Evolutionary conservation across 92 coral and sea anemone genomes (phyloP).

Genomic region (Ricordea florida): DNA sequence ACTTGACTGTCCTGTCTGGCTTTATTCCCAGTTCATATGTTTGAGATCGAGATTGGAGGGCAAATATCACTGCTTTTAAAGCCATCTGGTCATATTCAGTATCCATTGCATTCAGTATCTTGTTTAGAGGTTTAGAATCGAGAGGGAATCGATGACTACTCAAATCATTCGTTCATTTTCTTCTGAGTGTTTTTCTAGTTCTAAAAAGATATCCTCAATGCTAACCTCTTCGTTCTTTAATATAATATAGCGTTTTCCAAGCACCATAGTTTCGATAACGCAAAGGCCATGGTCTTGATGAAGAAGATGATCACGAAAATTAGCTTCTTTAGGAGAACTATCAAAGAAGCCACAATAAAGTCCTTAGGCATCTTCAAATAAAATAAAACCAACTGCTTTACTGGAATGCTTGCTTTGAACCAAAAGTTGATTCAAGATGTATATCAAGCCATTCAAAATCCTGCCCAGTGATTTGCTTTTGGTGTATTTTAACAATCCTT

Average conservation of each 20-base stretch:
- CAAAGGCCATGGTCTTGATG: slow-evolving; percentile 31
- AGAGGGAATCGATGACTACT: slow-evolving; percentile 11
- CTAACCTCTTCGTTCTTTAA: slow-evolving; percentile 47
- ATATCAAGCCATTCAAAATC: slow-evolving; percentile 1
- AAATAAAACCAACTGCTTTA: slow-evolving; percentile 53
- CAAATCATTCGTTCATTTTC: slow-evolving; percentile 44
- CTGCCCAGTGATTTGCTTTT: not conserved
- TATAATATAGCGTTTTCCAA: slow-evolving; percentile 35
- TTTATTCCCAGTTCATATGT: slow-evolving; percentile 12
- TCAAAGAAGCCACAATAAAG: slow-evolving; percentile 63
- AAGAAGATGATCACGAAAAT: slow-evolving; percentile 38
- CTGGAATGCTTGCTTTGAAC: slow-evolving; percentile 12
- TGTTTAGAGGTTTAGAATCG: slow-evolving; percentile 18
- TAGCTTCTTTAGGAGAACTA: slow-evolving; percentile 51
- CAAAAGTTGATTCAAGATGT: slow-evolving; percentile 43
- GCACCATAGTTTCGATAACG: not conserved
- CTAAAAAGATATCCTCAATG: slow-evolving; percentile 37
- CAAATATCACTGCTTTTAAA: slow-evolving; percentile 52
- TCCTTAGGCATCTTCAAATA: slow-evolving; percentile 58
- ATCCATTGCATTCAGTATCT: slow-evolving; percentile 26
- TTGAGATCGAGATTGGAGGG: slow-evolving; percentile 47
- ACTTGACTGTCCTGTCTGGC: slow-evolving; percentile 13
- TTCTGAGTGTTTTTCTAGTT: slow-evolving; percentile 44
- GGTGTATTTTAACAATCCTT: not conserved
- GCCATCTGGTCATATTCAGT: slow-evolving; percentile 54